Percentiles rank a stretch among this genome's conserved stretches.
phyloP scores from a whole-genome alignment of 2,113 vertebrate species.

The Prochilodus magdalenae region DNA sequence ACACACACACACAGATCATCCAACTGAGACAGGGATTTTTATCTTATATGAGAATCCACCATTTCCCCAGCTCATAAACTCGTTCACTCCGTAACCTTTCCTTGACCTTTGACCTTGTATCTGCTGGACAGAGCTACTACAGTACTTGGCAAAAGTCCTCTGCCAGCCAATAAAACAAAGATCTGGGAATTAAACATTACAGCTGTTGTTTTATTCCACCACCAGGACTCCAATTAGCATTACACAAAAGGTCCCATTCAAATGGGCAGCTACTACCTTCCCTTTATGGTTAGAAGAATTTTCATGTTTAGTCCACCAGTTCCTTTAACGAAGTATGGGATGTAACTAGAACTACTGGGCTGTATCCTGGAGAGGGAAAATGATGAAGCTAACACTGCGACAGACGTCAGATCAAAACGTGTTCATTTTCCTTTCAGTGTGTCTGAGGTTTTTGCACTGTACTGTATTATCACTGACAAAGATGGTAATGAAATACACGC shows the following conservation, averaged over 20 bases:
- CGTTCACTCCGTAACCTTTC: neutral
- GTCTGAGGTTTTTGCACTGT: no score
- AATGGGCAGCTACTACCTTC: neutral
- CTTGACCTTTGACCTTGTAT: constrained; percentile 5
- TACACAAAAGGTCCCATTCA: neutral
- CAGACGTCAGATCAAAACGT: no score
- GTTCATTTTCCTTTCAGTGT: no score
- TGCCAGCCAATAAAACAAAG: no score
- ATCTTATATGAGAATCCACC: neutral
- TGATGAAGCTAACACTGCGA: no score
- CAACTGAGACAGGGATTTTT: neutral
- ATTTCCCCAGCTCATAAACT: neutral
- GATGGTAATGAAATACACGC: neutral
- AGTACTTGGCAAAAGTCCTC: neutral
- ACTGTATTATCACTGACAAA: no score
- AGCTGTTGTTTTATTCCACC: no score
- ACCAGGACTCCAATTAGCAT: no score
- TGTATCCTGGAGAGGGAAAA: neutral
- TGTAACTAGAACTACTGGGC: neutral
- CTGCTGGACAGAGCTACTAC: neutral
- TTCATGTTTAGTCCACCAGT: neutral
- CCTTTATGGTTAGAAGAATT: neutral
- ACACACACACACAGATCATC: constrained; percentile 12
- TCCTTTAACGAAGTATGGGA: neutral
- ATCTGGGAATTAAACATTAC: no score